Base-by-base conservation (phyloP, 1,140 invertebrate species). In the Nasonia vitripennis region DNA sequence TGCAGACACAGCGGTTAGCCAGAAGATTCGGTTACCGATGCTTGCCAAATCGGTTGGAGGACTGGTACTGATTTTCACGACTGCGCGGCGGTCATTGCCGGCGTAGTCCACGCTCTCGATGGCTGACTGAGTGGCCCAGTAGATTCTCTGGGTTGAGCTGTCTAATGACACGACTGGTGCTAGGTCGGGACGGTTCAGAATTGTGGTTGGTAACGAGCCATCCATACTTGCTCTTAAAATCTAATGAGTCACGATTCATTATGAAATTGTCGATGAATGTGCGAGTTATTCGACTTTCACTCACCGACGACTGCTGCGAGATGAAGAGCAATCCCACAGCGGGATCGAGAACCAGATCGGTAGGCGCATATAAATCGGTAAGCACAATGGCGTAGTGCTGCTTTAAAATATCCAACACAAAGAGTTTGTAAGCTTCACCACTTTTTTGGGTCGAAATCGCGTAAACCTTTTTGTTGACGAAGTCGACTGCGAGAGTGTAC, bases 101-200 rank as follows among this genome's bases (percentile, higher is more conserved):
- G 45, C 41, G 45, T 77, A 77, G 31, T 77, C n/a, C 20, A 45
- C 45, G 45, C 41, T 48, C n/a, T 77, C 75, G 45, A 77, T 77
- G 2, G 7, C 48, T 27, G 48, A 6, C 4, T 12, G 5, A 23
- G 23, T 77, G 2, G 45, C 23, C 75, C 75, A 77, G 23, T 77
- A 77, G 6, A 77, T 11, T n/a, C 75, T 20, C 23, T 51, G 45
- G 6, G 17, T 7, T 10, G 6, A 7, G 9, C 17, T 12, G 23
- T 77, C 75, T 10, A 77, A 10, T 3, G 75, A 12, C n/a, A 77
- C 12, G n/a, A n/a, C 37, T 48, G 27, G 31, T 51, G 6, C 23
- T 14, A 51, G 2, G 41, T 9, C 41, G 7, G 41, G 6, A 9
- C 23, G 20, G 7, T 23, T 27, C 3, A 77, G 20, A 23, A 77